A percentile compares a stretch with the other conserved stretches of the same genome.
These are phyloP conservation scores for Seriola aureovittata DNA, from an alignment of 2,113 vertebrate species.

Conservation along the genomic window DNA sequence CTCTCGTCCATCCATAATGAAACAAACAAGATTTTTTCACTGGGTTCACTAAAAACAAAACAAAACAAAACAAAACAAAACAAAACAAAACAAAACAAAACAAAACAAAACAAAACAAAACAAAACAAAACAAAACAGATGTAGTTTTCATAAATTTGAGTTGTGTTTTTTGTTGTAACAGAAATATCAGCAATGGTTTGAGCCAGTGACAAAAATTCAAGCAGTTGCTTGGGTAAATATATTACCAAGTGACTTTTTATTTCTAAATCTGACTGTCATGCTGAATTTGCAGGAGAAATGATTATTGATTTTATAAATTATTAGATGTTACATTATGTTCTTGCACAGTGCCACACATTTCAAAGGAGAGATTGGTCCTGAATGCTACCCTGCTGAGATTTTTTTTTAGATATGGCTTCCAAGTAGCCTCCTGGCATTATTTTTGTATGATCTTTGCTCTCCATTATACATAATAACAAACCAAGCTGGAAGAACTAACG, in stretches of 20 bases:
- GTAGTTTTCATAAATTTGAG: not conserved
- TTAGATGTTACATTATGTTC: not conserved
- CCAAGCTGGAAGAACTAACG: not conserved
- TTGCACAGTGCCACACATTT: not conserved
- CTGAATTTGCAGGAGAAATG: not conserved
- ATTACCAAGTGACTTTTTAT: not conserved
- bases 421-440: constrained; percentile 55
- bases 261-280: not conserved
- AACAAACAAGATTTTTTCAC: not conserved
- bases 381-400: constrained; percentile 12
- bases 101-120: not conserved
- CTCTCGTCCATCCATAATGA: not conserved
- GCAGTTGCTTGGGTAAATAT: not conserved
- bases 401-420: constrained; percentile 55
- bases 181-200: not conserved
- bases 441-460: constrained; percentile 62
- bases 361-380: constrained; percentile 18
- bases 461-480: constrained; percentile 17
- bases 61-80: not conserved
- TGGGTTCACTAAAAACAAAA: not conserved
- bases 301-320: not conserved
- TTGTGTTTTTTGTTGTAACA: not conserved
- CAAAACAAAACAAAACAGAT: not conserved
- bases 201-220: not conserved
- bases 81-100: not conserved